Percentiles rank a stretch among this genome's conserved stretches.
These are phyloP conservation scores for Mythimna loreyi DNA, from an alignment of 2,888 invertebrate genomes.

Conservation along the genomic window DNA sequence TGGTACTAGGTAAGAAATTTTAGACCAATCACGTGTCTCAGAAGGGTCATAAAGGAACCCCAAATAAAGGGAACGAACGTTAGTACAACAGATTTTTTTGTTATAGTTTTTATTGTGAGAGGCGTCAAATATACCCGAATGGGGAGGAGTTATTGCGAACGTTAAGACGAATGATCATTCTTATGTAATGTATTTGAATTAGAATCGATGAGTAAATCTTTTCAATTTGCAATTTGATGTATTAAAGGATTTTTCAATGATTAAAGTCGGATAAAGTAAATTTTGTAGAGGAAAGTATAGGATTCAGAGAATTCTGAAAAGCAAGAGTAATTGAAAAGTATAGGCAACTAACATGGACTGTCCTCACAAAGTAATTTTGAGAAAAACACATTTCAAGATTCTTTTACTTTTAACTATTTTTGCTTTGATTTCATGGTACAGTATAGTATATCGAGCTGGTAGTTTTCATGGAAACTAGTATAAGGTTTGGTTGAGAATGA, in stretches of 20 bases:
- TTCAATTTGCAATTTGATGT: neutral
- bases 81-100: slow-evolving; percentile 50
- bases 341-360: no score
- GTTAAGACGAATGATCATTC: slow-evolving; percentile 1
- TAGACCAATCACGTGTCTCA: slow-evolving; percentile 77
- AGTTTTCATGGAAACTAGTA: no score
- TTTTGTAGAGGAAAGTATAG: neutral
- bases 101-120: slow-evolving; percentile 32
- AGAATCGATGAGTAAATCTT: neutral
- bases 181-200: neutral
- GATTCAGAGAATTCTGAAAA: neutral
- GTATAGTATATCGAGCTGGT: no score
- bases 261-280: neutral
- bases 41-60: slow-evolving; percentile 74
- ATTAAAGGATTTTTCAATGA: neutral
- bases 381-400: no score
- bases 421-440: no score
- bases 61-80: slow-evolving; percentile 61
- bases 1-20: slow-evolving; percentile 71
- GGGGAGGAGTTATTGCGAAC: slow-evolving; percentile 40
- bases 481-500: no score
- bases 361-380: no score
- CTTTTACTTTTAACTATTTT: no score
- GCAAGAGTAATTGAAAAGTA: neutral
- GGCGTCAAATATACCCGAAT: slow-evolving; percentile 36